Conservation (phyloP, 2,888 invertebrate genomes). For the Acronicta alni region DNA sequence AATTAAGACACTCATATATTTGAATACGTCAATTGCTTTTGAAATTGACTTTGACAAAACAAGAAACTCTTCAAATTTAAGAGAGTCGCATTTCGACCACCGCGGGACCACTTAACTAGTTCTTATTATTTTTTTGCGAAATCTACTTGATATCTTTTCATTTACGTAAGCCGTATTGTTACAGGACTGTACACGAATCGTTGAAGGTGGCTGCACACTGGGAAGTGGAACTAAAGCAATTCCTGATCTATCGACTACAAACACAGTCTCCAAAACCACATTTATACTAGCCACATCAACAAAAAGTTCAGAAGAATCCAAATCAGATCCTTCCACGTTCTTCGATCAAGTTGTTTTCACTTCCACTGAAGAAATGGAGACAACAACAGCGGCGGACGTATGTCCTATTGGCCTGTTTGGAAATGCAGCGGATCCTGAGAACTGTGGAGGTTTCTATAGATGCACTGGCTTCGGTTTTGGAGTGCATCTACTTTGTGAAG, state of each 20-base stretch:
- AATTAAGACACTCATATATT: no score
- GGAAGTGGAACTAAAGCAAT: background rate
- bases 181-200: background rate
- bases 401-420: constrained; percentile 9
- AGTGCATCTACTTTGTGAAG: constrained; percentile 19
- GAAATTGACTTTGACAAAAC: no score
- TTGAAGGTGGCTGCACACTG: constrained; percentile 3
- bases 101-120: no score
- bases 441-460: constrained; percentile 22
- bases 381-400: constrained; percentile 7
- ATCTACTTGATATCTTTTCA: no score
- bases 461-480: constrained; percentile 8
- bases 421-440: constrained; percentile 14
- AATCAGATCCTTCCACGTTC: background rate
- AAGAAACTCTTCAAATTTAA: no score
- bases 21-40: no score
- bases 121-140: no score
- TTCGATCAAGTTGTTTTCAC: background rate
- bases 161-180: no score
- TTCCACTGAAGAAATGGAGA: constrained; percentile 6
- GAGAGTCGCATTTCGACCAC: no score
- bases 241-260: constrained; percentile 4
- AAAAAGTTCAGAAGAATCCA: background rate
- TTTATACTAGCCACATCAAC: background rate
- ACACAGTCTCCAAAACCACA: background rate